Base-by-base conservation (phyloP, 2,113 vertebrate species). In the Lycaon pictus region DNA sequence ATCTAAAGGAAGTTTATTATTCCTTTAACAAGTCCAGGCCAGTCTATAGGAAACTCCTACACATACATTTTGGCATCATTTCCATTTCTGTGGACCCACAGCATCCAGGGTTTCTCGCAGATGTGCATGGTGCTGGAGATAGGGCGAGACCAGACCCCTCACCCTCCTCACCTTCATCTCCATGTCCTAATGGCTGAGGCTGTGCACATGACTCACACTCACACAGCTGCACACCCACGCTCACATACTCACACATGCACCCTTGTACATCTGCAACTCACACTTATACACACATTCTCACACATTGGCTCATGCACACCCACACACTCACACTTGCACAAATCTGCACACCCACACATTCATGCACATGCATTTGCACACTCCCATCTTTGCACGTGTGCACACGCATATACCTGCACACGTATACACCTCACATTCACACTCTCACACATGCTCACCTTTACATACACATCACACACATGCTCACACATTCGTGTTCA, bases 1-100 rank as follows among this genome's bases (percentile, higher is more conserved):
- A 96, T 97, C 95, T 98, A 96, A 97, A 96, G 94, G 94, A 97
- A 96, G 90, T 92, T 95, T 93, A 94, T 96, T 92, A 80, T 93
- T 92, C 88, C 88, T 96, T 96, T 84, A 95, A 72, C 83, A 90
- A 71, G 71, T 93, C 76, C 88, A 56, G 93, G 55, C 92, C 29
- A 2, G 37, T 55, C 87, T 79, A 20, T 12, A 22, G 81, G 74
- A 72, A 65, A 35, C 32, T 22, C 29, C 69, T 37, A 1, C 69
- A 62, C 81, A 16, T 27, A 63, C 35, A 1, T 60, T 16, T 19
- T 65, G 58, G 82, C 19, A 22, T 4, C 17, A 4, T n/a, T 25
- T 65, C 29, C 2, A 2, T 29, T 13, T 88, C 6, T 51, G 35
- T 6, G 23, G 88, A 17, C 32, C 43, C 43, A 43, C 43, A 43